phyloP scores from a whole-genome alignment of 2,113 vertebrate genomes.

The Corythoichthys intestinalis region DNA sequence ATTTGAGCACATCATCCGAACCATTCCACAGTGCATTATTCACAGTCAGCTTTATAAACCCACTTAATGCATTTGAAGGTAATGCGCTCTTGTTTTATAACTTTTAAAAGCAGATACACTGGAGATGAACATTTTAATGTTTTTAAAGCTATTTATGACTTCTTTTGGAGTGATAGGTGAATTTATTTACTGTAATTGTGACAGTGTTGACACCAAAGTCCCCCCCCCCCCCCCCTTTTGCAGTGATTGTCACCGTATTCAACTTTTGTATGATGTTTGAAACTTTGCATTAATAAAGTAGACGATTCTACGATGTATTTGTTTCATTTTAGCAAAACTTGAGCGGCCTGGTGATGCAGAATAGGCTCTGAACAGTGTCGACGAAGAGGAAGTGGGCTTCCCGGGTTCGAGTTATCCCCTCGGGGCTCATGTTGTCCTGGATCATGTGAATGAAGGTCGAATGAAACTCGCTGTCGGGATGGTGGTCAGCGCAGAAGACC shows the following conservation, averaged over 20 bases:
- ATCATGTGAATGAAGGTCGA: constrained; percentile 86
- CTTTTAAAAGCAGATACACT: constrained; percentile 45
- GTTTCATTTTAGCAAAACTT: constrained; percentile 68
- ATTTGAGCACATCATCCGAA: constrained; percentile 11
- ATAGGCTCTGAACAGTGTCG: constrained; percentile 73
- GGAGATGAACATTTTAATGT: constrained; percentile 48
- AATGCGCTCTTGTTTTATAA: constrained; percentile 39
- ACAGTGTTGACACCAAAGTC: constrained; percentile 33
- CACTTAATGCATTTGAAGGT: constrained; percentile 41
- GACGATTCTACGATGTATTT: constrained; percentile 38
- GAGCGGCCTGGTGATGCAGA: constrained; percentile 76
- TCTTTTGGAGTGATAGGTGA: constrained; percentile 31
- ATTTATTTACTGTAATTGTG: constrained; percentile 36
- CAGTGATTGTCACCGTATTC: constrained; percentile 61
- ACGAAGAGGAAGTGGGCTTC: constrained; percentile 59
- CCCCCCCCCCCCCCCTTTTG: constrained; percentile 34
- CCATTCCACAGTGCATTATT: background rate
- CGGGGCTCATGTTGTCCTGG: constrained; percentile 69
- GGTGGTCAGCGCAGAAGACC: constrained; percentile 71
- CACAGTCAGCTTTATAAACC: constrained; percentile 44
- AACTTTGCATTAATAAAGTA: constrained; percentile 76
- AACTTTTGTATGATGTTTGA: constrained; percentile 65
- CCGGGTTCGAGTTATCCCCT: constrained; percentile 47
- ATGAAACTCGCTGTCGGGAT: constrained; percentile 79
- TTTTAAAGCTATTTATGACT: constrained; percentile 54